Evolutionary conservation across 2,113 vertebrate genomes (phyloP), one percentile per base, ranked within the genome.

Genomic region (Cyrtonyx montezumae): DNA sequence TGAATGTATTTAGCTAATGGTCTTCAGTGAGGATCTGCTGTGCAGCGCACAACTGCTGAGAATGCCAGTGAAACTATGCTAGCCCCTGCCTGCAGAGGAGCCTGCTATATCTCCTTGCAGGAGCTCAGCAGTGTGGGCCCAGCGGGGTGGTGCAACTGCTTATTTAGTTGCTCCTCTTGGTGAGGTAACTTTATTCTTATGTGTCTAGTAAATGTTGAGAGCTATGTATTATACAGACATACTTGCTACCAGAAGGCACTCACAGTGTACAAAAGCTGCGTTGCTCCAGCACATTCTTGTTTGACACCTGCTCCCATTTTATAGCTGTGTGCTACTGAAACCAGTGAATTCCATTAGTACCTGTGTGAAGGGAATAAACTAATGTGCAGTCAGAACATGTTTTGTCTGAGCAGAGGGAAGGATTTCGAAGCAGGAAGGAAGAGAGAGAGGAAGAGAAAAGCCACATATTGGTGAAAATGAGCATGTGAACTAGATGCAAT

Each of bases 151-250:
- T 8, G 19, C 32, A 45, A 17, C 65, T 83, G 6, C 58, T 46
- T 17, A 37, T 17, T 55, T 17, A 40, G 61, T 25, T 40, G 46
- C 71, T 66, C n/a, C 32, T 80, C 40, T 9, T 2, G 16, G 0
- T 5, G 67, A 62, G n/a, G 5, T 36, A 30, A 26, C 17, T 40
- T 37, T 36, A 2, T 3, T 80, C 70, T 46, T 17, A 74, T 59
- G 65, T 30, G 69, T n/a, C 26, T 45, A 21, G n/a, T 28, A 62
- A 65, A 34, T 26, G 46, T 0, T 0, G 0, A 42, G 55, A 51
- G 42, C 51, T 46, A 3, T 23, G 58, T 42, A 10, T 3, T 28
- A 18, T 53, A n/a, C 30, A 53, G 48, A 23, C 2, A 5, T 4
- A 22, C 19, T 56, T 13, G 17, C 28, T 21, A 77, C 73, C 26